Evolutionary conservation across 2,113 vertebrate species (phyloP).

Genomic region (Eptesicus fuscus): DNA sequence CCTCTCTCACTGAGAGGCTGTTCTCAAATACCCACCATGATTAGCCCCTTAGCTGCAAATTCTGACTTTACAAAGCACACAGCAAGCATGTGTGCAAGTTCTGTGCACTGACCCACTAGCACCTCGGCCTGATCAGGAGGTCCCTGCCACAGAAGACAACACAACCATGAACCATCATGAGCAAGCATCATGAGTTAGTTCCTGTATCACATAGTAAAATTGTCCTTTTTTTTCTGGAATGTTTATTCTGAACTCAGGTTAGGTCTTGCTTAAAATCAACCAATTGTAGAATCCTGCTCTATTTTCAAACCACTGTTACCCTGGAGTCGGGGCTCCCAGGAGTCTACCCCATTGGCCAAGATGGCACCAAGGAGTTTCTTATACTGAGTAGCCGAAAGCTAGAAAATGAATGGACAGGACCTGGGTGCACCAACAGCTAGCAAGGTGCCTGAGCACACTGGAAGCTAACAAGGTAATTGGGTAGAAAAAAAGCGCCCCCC

Average conservation of each 20-base stretch:
- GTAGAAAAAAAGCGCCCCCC: not conserved
- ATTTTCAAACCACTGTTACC: not conserved
- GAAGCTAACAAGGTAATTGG: not conserved
- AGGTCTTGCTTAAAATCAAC: not conserved
- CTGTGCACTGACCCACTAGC: not conserved
- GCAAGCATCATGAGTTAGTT: not conserved
- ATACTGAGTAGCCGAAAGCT: not conserved
- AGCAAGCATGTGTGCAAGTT: not conserved
- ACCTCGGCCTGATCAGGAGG: not conserved
- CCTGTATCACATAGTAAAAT: not conserved
- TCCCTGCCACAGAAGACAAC: not conserved
- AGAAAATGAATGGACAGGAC: not conserved
- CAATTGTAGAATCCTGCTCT: not conserved
- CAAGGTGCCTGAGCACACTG: too few species aligned
- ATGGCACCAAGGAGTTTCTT: not conserved
- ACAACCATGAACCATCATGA: not conserved
- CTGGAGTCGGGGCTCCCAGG: not conserved
- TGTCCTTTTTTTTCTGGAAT: not conserved
- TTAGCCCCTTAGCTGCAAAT: not conserved
- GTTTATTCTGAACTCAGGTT: not conserved
- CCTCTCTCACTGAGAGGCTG: not conserved
- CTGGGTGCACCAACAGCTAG: not conserved
- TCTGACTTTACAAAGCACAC: not conserved
- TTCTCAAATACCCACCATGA: not conserved
- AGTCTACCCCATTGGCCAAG: not conserved